Evolutionary conservation across 2,888 invertebrate genomes (phyloP), one percentile per base, ranked within the genome.

Genomic region (Graphium colonna): DNA sequence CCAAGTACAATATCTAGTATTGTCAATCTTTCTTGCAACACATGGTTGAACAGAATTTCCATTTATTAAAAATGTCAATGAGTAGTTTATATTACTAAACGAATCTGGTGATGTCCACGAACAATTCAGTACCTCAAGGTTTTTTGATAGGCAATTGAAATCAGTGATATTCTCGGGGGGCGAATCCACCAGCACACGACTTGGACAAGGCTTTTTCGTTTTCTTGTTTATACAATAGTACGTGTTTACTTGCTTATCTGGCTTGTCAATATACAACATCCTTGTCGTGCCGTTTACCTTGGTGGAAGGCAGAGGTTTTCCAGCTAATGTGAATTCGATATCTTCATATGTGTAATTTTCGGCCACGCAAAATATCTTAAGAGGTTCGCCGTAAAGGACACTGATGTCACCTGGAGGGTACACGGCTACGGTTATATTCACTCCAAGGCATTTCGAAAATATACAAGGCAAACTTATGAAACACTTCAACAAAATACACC

Each of bases 81-180:
- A 62, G 57, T 80, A 83, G 46, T 71, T 73, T 26, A 77, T 73
- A 31, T 60, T 63, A 60, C 75, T 78, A 33, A 54, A 92, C 82
- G 86, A 60, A 1, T 68, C 67, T 0, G 92, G 92, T 42, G 90
- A 85, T 0, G 90, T 91, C 94, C 96, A 97, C 1, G 92, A 90
- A 71, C 97, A 97, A 10, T 91, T 93, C 62, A 97, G 81, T 64
- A 91, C 92, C 49, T 94, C 92, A 82, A 94, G 94, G 73, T 96
- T 95, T 60, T 91, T 84, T 9, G 95, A 94, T 45, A 93, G 79
- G 70, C 97, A 97, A 18, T 82, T 82, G 67, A 97, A 96, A 73
- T 95, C 92, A 7, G 82, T 77, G 1, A 95, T 93, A 62, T 90
- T 77, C 55, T 85, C 73, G 0, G 96, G 96, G 51, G 91, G 84